Evolutionary conservation across 2,888 invertebrate genomes (phyloP), one percentile per base, ranked within the genome.

Genomic region (Celastrina argiolus): DNA sequence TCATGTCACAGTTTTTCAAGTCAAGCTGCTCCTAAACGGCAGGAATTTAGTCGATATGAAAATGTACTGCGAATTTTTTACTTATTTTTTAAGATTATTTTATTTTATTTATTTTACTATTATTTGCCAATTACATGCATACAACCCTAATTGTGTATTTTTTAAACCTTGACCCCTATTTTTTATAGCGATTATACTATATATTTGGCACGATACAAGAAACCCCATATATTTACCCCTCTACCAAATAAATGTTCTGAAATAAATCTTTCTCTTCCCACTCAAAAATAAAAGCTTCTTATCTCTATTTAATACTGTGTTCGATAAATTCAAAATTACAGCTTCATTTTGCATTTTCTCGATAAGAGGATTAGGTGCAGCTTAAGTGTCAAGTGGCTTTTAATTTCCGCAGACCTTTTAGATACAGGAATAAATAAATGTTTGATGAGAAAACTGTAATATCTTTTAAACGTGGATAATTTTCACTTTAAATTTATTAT

Each of bases 341-440:
- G 51, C 18, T 51, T 51, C 22, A 51, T 51, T 51, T 51, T 12
- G 51, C 51, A 51, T 22, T 51, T 51, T 22, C 14, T 22, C 51
- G 51, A 51, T 51, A 51, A 51, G 51, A 51, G 51, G 51, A 51
- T 51, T 51, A 51, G 51, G 22, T 22, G 10, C 22, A 51, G 22
- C 51, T 51, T 51, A 51, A 22, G 51, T 26, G 22, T 51, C 51
- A 51, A 51, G 51, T 51, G 14, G 12, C 51, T 51, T 51, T 51
- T 51, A 51, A 51, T 51, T 22, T 51, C 51, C 22, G 22, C 51
- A 26, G 22, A 51, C 51, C 51, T 51, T 51, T 51, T 26, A 51
- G 51, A 14, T 26, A 51, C 51, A 51, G 22, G 22, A 22, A 51
- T 51, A 51, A 22, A 22, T 51, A 51, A 14, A 26, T 51, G 12